Evolutionary conservation across 1,140 invertebrate species (phyloP).

Genomic region (Rhagoletis zephyria): DNA sequence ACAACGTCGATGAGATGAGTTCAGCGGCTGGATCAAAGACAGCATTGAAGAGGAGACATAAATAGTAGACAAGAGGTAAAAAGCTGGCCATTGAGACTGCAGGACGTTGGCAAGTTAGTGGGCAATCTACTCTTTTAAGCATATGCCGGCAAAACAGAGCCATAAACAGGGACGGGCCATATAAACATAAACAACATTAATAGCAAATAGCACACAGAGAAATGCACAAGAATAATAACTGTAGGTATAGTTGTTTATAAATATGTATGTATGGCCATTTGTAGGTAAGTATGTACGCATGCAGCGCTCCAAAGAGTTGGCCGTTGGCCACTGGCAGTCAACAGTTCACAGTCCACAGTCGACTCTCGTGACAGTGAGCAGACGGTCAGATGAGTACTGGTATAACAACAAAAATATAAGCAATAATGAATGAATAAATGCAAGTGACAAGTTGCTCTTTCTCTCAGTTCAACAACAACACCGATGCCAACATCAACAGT

Average conservation of each 20-base stretch:
- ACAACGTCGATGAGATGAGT: neutral
- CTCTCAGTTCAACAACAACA: neutral
- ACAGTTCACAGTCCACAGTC: no score
- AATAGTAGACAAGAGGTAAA: neutral
- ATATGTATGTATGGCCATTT: neutral
- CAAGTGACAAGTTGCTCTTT: conserved; percentile 44
- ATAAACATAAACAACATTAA: neutral
- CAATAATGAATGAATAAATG: conserved; percentile 35
- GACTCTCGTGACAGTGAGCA: neutral
- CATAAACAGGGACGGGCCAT: neutral
- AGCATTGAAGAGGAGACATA: neutral
- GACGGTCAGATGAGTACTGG: neutral
- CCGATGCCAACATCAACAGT: neutral
- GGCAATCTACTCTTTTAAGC: neutral
- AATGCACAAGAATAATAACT: neutral
- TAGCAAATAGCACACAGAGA: neutral
- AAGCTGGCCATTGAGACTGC: neutral
- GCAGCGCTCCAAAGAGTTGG: neutral
- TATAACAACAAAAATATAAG: neutral
- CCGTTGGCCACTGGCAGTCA: neutral
- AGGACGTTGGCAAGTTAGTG: neutral
- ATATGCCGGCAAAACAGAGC: conserved; percentile 13
- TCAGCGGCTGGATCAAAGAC: neutral
- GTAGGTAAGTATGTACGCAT: no score
- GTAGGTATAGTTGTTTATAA: neutral